Base-by-base conservation (phyloP, 2,797 vertebrate genomes). In the Spea hammondii region DNA sequence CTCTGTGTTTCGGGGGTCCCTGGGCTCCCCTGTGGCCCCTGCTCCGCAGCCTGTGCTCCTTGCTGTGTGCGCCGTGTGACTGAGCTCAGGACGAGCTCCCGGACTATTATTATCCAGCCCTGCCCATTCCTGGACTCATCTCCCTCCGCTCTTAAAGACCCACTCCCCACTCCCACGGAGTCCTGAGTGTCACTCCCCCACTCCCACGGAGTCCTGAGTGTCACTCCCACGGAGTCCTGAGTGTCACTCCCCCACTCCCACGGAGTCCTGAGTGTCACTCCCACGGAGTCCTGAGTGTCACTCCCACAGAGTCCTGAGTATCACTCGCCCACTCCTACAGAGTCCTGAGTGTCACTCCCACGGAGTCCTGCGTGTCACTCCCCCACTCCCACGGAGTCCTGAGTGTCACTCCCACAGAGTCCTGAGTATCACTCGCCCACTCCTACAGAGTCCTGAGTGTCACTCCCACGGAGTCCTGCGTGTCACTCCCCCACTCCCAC, bases 81-180 rank as follows among this genome's bases (percentile, higher is more conserved):
- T 67, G 65, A 53, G 45, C 4, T 45, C 62, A 46, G 70, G 55
- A 48, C 55, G 49, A 60, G 48, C 50, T 9, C 14, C 46, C 48
- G 10, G 14, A 65, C 72, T 57, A 55, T 59, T 7, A 68, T 10
- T 65, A 76, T 68, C 65, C 72, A 71, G 74, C 74, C 79, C 79
- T 71, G 73, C 79, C 79, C 79, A 75, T 49, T 48, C 69, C 76
- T 78, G 65, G 72, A 4, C 78, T 64, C 46, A 60, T 5, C 74
- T 82, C 80, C 60, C 67, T 76, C 57, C 70, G 44, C 59, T 66
- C 73, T 76, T 81, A 76, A 71, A 71, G 70, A 68, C 11, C 5
- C 17, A 65, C 32, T 47, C 71, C 60, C 78, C 46, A 47, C 51
- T 70, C 47, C 64, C 79, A 74, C n/a, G n/a, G n/a, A 17, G 55